phyloP scores from a whole-genome alignment of 2,888 invertebrate species.

The Tuta absoluta region DNA sequence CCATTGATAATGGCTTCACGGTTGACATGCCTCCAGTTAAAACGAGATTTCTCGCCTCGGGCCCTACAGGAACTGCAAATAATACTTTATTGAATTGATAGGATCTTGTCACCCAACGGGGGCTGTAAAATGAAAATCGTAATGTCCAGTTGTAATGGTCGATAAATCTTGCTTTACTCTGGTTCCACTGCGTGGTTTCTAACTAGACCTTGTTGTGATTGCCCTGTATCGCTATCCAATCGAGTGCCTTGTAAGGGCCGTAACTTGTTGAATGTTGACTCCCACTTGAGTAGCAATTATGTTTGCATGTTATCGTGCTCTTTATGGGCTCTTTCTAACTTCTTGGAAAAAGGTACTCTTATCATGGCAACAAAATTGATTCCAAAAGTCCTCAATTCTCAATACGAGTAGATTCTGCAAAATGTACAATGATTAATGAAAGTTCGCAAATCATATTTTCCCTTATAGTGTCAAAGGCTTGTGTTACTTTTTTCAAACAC shows the following conservation, averaged over 20 bases:
- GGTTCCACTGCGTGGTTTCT: constrained; percentile 23
- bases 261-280: constrained; percentile 17
- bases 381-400: not conserved
- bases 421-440: no score
- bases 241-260: constrained; percentile 3
- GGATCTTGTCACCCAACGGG: constrained; percentile 28
- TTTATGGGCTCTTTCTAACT: not conserved
- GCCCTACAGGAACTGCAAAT: constrained; percentile 50
- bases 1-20: constrained; percentile 44
- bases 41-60: constrained; percentile 51
- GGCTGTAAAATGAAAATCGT: constrained; percentile 27
- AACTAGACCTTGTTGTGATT: constrained; percentile 21
- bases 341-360: not conserved
- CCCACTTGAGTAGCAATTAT: constrained; percentile 9
- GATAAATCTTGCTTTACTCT: constrained; percentile 37
- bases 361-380: not conserved
- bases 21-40: constrained; percentile 36
- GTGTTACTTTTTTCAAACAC: not conserved
- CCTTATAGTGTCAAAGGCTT: not conserved
- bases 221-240: constrained; percentile 13
- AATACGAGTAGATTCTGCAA: not conserved
- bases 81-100: constrained; percentile 46
- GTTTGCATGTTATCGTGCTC: not conserved
- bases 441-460: not conserved
- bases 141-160: constrained; percentile 24